These are phyloP conservation scores for Acromyrmex echinatior DNA, from an alignment of 1,140 invertebrate species.

Conservation along the genomic window DNA sequence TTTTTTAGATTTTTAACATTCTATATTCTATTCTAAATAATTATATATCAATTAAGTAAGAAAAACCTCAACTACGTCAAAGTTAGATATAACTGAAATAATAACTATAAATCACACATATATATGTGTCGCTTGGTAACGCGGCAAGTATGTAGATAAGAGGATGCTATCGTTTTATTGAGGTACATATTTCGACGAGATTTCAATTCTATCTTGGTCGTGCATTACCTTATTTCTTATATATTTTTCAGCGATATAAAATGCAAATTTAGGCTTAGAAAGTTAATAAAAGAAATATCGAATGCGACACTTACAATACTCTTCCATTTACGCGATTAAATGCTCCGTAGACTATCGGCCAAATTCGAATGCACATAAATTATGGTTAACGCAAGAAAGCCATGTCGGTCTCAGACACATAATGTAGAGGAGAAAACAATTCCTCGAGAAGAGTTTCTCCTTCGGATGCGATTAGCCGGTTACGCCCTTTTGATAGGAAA, in stretches of 20 bases:
- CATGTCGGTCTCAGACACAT: not conserved
- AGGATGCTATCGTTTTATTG: not conserved
- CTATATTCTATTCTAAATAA: not conserved
- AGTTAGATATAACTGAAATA: not conserved
- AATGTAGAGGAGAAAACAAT: not conserved
- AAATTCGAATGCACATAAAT: slow-evolving; percentile 43
- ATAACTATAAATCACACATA: not conserved
- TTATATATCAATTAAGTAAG: not conserved
- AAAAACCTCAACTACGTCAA: too few relatives aligned
- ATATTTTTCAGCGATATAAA: not conserved
- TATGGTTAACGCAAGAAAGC: slow-evolving; percentile 27
- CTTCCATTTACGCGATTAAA: slow-evolving; percentile 34
- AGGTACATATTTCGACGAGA: not conserved
- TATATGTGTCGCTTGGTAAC: not conserved
- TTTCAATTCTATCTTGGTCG: not conserved
- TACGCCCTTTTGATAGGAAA: slow-evolving; percentile 41
- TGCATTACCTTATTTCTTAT: not conserved
- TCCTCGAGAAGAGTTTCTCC: not conserved
- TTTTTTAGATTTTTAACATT: not conserved
- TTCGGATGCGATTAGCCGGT: slow-evolving; percentile 16
- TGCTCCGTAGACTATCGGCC: not conserved
- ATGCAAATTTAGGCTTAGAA: not conserved
- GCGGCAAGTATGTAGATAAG: not conserved
- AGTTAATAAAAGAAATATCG: slow-evolving; percentile 22
- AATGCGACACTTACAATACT: not conserved